Evolutionary conservation across 2,113 vertebrate species (phyloP).

Genomic region (Sinocyclocheilus anophthalmus): DNA sequence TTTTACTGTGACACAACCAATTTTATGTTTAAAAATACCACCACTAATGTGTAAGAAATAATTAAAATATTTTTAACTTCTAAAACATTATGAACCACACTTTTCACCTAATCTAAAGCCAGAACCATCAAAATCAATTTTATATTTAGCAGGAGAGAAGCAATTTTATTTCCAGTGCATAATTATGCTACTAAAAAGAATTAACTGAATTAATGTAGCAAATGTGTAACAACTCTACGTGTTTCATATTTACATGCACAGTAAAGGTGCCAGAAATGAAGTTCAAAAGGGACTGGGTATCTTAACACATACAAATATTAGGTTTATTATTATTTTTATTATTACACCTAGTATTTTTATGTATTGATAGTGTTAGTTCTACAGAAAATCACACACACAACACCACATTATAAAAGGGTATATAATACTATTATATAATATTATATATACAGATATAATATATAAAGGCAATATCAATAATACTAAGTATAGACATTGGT

Average conservation of each 20-base stretch:
- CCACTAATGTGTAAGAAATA: no score
- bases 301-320: background rate
- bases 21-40: background rate
- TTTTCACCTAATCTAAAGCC: background rate
- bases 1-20: background rate
- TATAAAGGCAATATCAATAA: no score
- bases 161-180: background rate
- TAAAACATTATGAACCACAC: background rate
- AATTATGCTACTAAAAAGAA: background rate
- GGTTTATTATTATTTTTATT: no score
- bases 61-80: no score
- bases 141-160: background rate
- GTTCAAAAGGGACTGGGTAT: background rate
- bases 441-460: no score
- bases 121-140: background rate
- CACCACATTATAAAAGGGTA: no score
- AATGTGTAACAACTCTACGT: background rate
- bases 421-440: no score
- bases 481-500: no score
- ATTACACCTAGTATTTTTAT: background rate
- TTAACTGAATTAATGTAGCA: background rate
- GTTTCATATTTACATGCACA: background rate
- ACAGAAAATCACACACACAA: no score
- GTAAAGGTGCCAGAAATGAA: background rate
- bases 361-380: background rate